These are phyloP conservation scores for Athetis lepigone DNA, from an alignment of 2,888 invertebrate genomes.

Conservation along the genomic window DNA sequence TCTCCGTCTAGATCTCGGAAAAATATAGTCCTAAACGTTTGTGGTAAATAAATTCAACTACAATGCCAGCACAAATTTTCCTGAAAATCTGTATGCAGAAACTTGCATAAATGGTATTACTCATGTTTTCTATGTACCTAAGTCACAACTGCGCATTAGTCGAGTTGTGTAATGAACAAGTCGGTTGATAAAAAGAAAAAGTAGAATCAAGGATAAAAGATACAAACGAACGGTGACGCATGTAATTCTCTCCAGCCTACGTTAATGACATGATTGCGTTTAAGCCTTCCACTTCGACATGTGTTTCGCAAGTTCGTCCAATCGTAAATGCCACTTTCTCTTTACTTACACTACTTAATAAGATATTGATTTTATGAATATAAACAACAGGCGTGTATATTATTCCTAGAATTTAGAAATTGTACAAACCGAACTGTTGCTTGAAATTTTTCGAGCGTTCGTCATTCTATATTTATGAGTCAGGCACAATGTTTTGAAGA, in stretches of 20 bases:
- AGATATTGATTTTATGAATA: constrained; percentile 35
- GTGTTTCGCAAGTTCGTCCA: constrained; percentile 69
- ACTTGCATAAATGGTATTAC: constrained; percentile 34
- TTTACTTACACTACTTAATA: constrained; percentile 50
- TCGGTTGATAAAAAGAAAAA: constrained; percentile 58
- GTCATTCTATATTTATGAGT: constrained; percentile 45
- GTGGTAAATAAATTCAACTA: constrained; percentile 20
- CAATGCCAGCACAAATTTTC: constrained; percentile 13
- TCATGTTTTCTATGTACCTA: constrained; percentile 44
- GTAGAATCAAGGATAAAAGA: constrained; percentile 60
- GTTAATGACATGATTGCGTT: constrained; percentile 72
- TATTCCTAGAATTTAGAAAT: constrained; percentile 26
- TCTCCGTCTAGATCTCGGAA: constrained; percentile 10
- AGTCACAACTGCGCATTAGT: constrained; percentile 54
- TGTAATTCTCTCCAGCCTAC: constrained; percentile 59
- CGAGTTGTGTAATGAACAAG: constrained; percentile 56
- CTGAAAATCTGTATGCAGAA: constrained; percentile 31
- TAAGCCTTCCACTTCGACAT: constrained; percentile 65
- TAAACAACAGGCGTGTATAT: constrained; percentile 17
- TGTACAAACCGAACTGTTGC: constrained; percentile 39
- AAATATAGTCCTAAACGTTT: constrained; percentile 20
- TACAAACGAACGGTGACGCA: constrained; percentile 63
- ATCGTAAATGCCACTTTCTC: constrained; percentile 68
- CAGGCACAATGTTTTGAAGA: constrained; percentile 39
- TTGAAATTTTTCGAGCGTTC: constrained; percentile 47